phyloP scores from a whole-genome alignment of 1,140 invertebrate genomes.

The Drosophila navojoa region DNA sequence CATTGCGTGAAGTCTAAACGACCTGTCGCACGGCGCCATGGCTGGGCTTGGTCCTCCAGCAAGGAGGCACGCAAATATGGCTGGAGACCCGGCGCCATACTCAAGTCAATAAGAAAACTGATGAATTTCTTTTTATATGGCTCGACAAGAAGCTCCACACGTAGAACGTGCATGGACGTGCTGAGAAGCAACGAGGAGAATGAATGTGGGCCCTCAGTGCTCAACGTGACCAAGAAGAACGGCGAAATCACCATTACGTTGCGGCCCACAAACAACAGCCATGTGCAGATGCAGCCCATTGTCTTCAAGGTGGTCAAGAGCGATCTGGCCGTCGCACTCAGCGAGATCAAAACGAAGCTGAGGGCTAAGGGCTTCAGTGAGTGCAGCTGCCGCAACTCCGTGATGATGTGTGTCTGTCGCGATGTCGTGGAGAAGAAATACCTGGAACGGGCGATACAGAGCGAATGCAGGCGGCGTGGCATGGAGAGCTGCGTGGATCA shows the following conservation, averaged over 20 bases:
- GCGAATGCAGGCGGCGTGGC: slow-evolving; percentile 49
- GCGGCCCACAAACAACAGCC: slow-evolving; percentile 32
- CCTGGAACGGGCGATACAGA: slow-evolving; percentile 43
- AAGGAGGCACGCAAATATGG: slow-evolving; percentile 46
- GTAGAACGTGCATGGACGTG: neutral
- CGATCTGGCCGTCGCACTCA: slow-evolving; percentile 40
- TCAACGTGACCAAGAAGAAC: slow-evolving; percentile 70
- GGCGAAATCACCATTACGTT: slow-evolving; percentile 70
- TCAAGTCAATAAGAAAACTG: slow-evolving; percentile 65
- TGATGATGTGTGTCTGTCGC: slow-evolving; percentile 68
- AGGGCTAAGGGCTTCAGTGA: slow-evolving; percentile 65
- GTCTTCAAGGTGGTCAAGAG: slow-evolving; percentile 70
- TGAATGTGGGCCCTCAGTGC: slow-evolving; percentile 39
- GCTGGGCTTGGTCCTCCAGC: slow-evolving; percentile 71
- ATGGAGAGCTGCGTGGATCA: slow-evolving; percentile 48
- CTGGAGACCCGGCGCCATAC: slow-evolving; percentile 73
- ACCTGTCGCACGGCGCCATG: slow-evolving; percentile 61
- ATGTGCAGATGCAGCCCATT: slow-evolving; percentile 58
- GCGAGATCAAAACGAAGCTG: slow-evolving; percentile 60
- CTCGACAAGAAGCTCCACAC: slow-evolving; percentile 5
- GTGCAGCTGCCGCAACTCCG: slow-evolving; percentile 64
- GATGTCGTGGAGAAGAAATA: slow-evolving; percentile 50
- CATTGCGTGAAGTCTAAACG: slow-evolving; percentile 44
- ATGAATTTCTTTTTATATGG: slow-evolving; percentile 74
- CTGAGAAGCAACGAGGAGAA: neutral